Conservation (phyloP, 2,888 invertebrate species). For the Mystacides longicornis region DNA sequence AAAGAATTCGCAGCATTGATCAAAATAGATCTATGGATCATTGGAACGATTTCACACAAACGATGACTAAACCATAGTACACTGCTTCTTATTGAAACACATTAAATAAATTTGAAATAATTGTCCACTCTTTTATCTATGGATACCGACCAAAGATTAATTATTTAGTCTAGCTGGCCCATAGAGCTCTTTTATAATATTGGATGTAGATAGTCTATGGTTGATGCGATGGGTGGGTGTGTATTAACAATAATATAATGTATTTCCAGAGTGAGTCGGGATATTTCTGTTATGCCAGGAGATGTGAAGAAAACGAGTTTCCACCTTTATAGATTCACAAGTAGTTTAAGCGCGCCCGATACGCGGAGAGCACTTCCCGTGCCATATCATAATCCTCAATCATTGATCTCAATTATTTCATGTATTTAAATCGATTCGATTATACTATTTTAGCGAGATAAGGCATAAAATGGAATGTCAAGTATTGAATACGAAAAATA, state of each 20-base stretch:
- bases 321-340: conserved; percentile 1
- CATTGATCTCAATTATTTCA: background rate
- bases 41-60: background rate
- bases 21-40: background rate
- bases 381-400: background rate
- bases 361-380: background rate
- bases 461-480: background rate
- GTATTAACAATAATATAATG: background rate
- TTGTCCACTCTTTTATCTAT: too few species aligned
- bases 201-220: too few species aligned
- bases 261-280: background rate
- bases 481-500: too few species aligned
- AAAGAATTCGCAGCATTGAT: background rate
- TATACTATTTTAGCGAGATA: too few species aligned
- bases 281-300: background rate
- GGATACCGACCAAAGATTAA: too few species aligned
- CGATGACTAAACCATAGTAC: too few species aligned
- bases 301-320: background rate
- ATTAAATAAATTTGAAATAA: too few species aligned
- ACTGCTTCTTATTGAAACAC: too few species aligned
- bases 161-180: too few species aligned
- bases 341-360: background rate
- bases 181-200: too few species aligned
- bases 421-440: too few species aligned
- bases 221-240: too few species aligned